These are phyloP conservation scores for Narcine bancroftii DNA, from an alignment of 2,113 vertebrate species.

Conservation along the genomic window DNA sequence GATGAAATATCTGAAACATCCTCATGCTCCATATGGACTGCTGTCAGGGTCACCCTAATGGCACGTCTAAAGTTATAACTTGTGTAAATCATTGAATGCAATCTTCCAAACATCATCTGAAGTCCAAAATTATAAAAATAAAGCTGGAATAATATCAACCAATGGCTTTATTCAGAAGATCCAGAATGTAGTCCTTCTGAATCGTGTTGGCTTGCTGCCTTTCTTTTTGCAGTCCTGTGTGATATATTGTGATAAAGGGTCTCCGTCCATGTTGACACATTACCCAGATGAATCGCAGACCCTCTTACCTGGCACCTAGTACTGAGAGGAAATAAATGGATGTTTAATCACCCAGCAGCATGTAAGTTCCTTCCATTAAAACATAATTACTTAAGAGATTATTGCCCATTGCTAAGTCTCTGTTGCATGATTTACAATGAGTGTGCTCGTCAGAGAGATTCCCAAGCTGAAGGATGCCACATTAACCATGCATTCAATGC, in stretches of 20 bases:
- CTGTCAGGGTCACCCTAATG: neutral
- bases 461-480: conserved; percentile 58
- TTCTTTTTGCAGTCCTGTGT: neutral
- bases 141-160: neutral
- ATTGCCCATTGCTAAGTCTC: conserved; percentile 72
- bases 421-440: conserved; percentile 68
- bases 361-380: conserved; percentile 73
- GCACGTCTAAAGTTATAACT: neutral
- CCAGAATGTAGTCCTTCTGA: neutral
- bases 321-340: conserved; percentile 61
- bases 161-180: neutral
- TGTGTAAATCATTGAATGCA: neutral
- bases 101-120: neutral
- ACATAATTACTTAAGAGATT: conserved; percentile 79
- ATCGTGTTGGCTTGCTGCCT: neutral
- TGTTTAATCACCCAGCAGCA: conserved; percentile 81
- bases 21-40: neutral
- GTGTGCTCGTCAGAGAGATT: conserved; percentile 58
- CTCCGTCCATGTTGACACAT: conserved; percentile 61
- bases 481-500: conserved; percentile 42
- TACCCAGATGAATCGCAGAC: conserved; percentile 62
- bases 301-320: conserved; percentile 69
- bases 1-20: neutral
- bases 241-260: neutral
- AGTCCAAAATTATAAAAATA: neutral